A percentile compares a stretch with the other conserved stretches of the same genome.
Evolutionary conservation across 2,113 vertebrate species (phyloP).

Genomic region (Dryoscopus gambensis): DNA sequence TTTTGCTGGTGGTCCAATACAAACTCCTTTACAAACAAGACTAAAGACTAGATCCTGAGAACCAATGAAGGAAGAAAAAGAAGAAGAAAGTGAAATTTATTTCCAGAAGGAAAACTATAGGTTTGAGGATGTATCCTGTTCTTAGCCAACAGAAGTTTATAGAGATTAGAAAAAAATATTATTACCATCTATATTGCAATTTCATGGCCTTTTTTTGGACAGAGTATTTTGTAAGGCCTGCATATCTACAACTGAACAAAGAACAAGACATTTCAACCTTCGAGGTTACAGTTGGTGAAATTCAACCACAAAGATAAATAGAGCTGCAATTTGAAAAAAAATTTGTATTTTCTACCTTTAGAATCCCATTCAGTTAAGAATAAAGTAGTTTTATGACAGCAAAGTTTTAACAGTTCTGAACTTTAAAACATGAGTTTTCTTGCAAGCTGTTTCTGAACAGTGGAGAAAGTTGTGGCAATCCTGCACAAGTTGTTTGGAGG

Average conservation of each 20-base stretch:
- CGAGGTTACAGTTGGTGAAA: not conserved
- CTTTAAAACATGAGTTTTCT: not conserved
- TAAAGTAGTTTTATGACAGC: not conserved
- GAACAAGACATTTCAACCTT: not conserved
- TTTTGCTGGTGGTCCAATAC: not conserved
- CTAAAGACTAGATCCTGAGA: not conserved
- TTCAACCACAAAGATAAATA: not conserved
- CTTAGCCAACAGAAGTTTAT: not conserved
- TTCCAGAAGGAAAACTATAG: not conserved
- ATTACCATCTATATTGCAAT: not conserved
- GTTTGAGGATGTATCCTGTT: not conserved
- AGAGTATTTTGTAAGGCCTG: not conserved
- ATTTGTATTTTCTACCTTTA: not conserved
- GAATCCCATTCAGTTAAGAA: not conserved
- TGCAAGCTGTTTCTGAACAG: not conserved
- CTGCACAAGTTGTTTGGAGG: not conserved
- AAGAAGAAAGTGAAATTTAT: not conserved
- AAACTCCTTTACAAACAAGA: not conserved
- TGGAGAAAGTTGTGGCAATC: not conserved
- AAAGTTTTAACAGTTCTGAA: not conserved
- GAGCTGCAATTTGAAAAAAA: not conserved
- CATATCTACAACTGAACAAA: not conserved
- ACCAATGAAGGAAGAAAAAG: not conserved
- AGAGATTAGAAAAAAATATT: not conserved
- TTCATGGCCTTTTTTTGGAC: not conserved